Evolutionary conservation across 2,797 vertebrate species (phyloP).

Genomic region (Peromyscus nudipes): DNA sequence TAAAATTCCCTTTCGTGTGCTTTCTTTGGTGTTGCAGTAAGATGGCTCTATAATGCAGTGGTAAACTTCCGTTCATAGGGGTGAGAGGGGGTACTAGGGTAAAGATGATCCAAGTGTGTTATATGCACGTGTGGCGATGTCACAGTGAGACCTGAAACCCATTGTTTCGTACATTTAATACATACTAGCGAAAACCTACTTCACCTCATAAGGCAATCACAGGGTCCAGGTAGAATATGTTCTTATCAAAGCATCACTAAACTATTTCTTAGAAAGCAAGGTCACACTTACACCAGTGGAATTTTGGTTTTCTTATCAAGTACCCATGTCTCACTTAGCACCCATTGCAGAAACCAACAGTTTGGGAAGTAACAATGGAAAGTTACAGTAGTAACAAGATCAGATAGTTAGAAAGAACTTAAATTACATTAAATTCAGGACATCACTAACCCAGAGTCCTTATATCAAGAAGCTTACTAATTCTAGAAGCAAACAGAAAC

Average conservation of each 20-base stretch:
- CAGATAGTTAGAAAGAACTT: background rate
- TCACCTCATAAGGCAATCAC: background rate
- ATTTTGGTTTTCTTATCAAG: constrained; percentile 1
- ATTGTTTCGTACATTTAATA: background rate
- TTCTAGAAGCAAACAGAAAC: constrained; percentile 49
- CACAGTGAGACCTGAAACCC: background rate
- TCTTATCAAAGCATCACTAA: constrained; percentile 30
- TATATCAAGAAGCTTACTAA: constrained; percentile 25
- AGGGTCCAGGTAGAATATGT: background rate
- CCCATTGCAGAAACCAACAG: constrained; percentile 8
- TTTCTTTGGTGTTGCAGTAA: background rate
- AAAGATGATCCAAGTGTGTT: background rate
- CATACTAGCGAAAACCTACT: background rate
- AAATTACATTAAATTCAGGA: constrained; percentile 12
- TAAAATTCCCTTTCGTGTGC: background rate
- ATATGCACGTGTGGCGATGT: background rate
- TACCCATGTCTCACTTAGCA: constrained; percentile 27
- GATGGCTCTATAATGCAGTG: background rate
- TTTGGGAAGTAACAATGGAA: background rate
- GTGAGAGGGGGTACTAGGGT: background rate
- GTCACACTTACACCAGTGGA: constrained; percentile 8
- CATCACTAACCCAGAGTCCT: background rate
- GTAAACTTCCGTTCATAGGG: background rate
- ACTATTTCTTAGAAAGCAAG: background rate
- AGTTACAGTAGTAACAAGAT: background rate